These are phyloP conservation scores for Polydrusus pterygomalis DNA, from an alignment of 2,888 invertebrate species.

Conservation along the genomic window DNA sequence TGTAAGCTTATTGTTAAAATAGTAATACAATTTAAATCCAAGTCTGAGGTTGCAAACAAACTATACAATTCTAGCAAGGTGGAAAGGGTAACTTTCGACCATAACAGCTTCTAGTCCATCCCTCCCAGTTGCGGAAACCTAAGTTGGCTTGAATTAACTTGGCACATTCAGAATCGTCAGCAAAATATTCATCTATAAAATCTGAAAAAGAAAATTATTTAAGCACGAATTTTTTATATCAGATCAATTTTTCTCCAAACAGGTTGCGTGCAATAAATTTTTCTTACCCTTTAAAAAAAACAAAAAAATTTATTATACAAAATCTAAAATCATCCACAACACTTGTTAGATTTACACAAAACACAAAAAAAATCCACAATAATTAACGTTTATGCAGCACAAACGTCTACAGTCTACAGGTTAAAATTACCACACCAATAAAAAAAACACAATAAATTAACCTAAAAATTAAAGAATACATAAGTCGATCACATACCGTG, in stretches of 20 bases:
- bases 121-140: slow-evolving; percentile 78
- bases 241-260: background rate
- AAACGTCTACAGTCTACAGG: too few species aligned
- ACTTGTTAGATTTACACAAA: too few species aligned
- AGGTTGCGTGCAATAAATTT: background rate
- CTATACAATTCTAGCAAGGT: slow-evolving; percentile 60
- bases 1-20: too few species aligned
- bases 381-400: too few species aligned
- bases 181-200: slow-evolving; percentile 79
- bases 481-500: too few species aligned
- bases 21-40: too few species aligned
- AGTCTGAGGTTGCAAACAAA: slow-evolving; percentile 35
- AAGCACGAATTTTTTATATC: too few species aligned
- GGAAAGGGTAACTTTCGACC: slow-evolving; percentile 63
- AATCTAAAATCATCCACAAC: too few species aligned
- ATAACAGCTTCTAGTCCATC: slow-evolving; percentile 70
- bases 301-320: background rate
- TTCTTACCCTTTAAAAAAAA: background rate
- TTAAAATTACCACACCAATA: too few species aligned
- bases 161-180: slow-evolving; percentile 79
- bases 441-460: too few species aligned
- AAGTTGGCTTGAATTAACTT: slow-evolving; percentile 76
- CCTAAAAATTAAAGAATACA: too few species aligned
- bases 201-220: slow-evolving; percentile 70
- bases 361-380: too few species aligned